phyloP scores from a whole-genome alignment of 2,113 vertebrate species.

The Lophius piscatorius region DNA sequence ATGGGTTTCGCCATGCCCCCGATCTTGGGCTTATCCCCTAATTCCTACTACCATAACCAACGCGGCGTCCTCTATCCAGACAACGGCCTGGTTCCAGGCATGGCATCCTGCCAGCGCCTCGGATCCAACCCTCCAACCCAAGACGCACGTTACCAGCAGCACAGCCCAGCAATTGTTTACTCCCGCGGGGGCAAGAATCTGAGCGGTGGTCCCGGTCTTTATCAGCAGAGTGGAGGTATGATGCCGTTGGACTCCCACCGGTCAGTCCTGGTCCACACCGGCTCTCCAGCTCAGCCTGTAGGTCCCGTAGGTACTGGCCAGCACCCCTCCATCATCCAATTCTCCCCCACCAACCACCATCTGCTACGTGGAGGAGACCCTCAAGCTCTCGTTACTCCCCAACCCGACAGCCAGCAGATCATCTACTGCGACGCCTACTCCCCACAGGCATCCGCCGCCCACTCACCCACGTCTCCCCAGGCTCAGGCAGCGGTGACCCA shows the following conservation, averaged over 20 bases:
- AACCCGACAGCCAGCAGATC: constrained; percentile 87
- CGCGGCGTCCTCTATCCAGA: constrained; percentile 84
- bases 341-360: constrained; percentile 89
- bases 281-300: constrained; percentile 84
- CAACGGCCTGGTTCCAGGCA: constrained; percentile 84
- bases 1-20: constrained; percentile 87
- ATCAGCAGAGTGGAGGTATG: constrained; percentile 82
- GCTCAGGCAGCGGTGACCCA: constrained; percentile 55
- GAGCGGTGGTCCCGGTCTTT: constrained; percentile 84
- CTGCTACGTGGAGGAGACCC: constrained; percentile 80
- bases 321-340: constrained; percentile 92
- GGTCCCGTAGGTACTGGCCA: constrained; percentile 69
- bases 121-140: constrained; percentile 81
- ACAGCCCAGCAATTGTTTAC: constrained; percentile 88
- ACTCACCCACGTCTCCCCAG: constrained; percentile 70
- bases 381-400: constrained; percentile 79
- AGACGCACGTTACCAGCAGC: constrained; percentile 89
- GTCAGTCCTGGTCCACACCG: constrained; percentile 91
- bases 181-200: constrained; percentile 86
- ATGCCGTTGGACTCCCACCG: constrained; percentile 89
- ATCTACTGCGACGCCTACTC: constrained; percentile 91
- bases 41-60: constrained; percentile 88
- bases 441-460: constrained; percentile 44
- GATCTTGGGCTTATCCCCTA: constrained; percentile 86
- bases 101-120: constrained; percentile 91